phyloP scores from a whole-genome alignment of 1,140 invertebrate genomes.

The Apis florea region DNA sequence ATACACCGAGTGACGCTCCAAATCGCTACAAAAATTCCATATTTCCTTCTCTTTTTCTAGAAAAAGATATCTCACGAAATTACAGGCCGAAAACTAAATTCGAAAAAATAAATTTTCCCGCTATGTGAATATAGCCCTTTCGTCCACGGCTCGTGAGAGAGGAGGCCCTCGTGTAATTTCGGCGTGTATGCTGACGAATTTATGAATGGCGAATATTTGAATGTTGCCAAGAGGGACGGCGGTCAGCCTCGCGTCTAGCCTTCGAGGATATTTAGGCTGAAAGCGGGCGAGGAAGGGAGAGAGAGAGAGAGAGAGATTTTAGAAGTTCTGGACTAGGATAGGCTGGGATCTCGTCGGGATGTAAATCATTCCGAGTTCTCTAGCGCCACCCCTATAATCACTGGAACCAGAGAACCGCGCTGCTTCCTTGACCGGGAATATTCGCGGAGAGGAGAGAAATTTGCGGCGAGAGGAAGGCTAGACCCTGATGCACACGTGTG shows the following conservation, averaged over 20 bases:
- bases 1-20: too few species aligned
- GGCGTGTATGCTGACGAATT: constrained; percentile 63
- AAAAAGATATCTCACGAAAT: too few species aligned
- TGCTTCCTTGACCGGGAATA: constrained; percentile 60
- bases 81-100: too few species aligned
- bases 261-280: constrained; percentile 58
- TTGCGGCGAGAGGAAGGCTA: constrained; percentile 43
- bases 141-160: constrained; percentile 53
- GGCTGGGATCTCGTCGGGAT: constrained; percentile 48
- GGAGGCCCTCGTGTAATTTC: constrained; percentile 53
- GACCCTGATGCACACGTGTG: constrained; percentile 25
- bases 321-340: constrained; percentile 56
- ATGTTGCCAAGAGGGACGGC: constrained; percentile 67
- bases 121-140: neutral
- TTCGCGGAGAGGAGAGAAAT: constrained; percentile 46
- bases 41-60: too few species aligned
- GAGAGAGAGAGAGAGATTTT: constrained; percentile 12
- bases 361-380: constrained; percentile 66
- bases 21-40: too few species aligned
- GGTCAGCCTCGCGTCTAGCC: constrained; percentile 62
- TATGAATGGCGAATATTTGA: constrained; percentile 69
- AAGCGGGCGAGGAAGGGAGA: neutral
- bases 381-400: constrained; percentile 69
- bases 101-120: neutral
- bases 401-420: constrained; percentile 53